Conservation (phyloP, 2,888 invertebrate species). For the Morpho deidamia region DNA sequence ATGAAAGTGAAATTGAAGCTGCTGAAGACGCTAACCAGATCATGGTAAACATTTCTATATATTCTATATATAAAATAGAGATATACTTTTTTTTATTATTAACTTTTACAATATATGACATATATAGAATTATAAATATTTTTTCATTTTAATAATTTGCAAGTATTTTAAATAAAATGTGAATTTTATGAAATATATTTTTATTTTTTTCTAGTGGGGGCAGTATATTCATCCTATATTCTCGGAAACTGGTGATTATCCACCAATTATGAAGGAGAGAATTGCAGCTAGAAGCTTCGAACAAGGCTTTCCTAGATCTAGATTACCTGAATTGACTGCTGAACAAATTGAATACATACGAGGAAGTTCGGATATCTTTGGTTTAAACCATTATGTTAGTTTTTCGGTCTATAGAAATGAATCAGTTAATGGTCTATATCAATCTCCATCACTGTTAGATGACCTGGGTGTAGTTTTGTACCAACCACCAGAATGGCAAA, state of each 20-base stretch:
- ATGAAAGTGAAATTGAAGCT: conserved; percentile 47
- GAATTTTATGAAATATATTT: conserved; percentile 10
- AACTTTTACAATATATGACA: too few species aligned
- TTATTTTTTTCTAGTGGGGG: conserved; percentile 19
- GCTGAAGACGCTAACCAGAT: conserved; percentile 50
- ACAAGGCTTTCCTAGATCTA: conserved; percentile 57
- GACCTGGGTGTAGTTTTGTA: conserved; percentile 25
- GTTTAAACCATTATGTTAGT: conserved; percentile 82
- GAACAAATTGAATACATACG: conserved; percentile 48
- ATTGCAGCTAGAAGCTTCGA: conserved; percentile 70
- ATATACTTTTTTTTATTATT: too few species aligned
- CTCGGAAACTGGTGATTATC: conserved; percentile 78
- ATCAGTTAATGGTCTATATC: conserved; percentile 25
- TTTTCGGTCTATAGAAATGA: conserved; percentile 34
- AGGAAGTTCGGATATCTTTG: conserved; percentile 45
- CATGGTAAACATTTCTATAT: conserved; percentile 4
- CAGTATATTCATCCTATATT: conserved; percentile 20
- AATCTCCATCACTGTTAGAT: conserved; percentile 33
- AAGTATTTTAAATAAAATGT: neutral
- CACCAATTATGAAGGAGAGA: conserved; percentile 74
- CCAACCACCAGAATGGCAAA: conserved; percentile 13
- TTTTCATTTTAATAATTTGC: too few species aligned
- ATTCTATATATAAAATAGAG: neutral
- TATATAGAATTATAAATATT: too few species aligned
- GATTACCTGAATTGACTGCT: conserved; percentile 58